Evolutionary conservation across 2,113 vertebrate species (phyloP).

Genomic region (Polyodon spathula): DNA sequence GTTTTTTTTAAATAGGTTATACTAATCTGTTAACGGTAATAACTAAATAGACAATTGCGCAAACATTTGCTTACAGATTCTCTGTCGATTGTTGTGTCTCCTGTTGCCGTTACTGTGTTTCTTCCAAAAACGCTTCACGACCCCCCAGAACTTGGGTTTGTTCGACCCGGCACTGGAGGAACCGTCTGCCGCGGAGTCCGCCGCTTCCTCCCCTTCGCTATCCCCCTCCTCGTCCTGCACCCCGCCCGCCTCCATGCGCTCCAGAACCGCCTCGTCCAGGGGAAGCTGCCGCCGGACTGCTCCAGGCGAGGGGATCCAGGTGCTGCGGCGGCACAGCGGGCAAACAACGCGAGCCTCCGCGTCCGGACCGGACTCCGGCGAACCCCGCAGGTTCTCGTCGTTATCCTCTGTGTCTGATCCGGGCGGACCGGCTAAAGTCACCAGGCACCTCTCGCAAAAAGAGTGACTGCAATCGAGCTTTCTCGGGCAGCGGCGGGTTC

Average conservation of each 20-base stretch:
- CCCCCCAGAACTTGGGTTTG: constrained; percentile 29
- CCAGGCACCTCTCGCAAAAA: no score
- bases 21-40: no score
- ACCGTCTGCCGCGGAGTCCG: neutral
- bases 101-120: constrained; percentile 17
- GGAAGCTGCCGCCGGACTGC: constrained; percentile 30
- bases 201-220: constrained; percentile 1
- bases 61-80: constrained; percentile 32
- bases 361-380: no score
- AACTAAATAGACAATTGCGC: no score
- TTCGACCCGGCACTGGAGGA: constrained; percentile 3
- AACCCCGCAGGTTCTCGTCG: neutral
- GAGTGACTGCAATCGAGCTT: no score
- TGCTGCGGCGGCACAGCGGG: constrained; percentile 47
- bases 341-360: constrained; percentile 29
- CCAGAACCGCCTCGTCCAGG: constrained; percentile 38
- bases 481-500: no score
- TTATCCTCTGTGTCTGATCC: neutral
- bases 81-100: neutral
- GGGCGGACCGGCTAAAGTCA: no score
- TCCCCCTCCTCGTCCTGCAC: constrained; percentile 18
- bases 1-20: no score
- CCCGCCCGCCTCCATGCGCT: constrained; percentile 25
- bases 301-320: constrained; percentile 21
- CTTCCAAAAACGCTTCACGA: constrained; percentile 29